These are phyloP conservation scores for Alviniconcha marisindica DNA, from an alignment of 1,140 invertebrate genomes.

Conservation along the genomic window DNA sequence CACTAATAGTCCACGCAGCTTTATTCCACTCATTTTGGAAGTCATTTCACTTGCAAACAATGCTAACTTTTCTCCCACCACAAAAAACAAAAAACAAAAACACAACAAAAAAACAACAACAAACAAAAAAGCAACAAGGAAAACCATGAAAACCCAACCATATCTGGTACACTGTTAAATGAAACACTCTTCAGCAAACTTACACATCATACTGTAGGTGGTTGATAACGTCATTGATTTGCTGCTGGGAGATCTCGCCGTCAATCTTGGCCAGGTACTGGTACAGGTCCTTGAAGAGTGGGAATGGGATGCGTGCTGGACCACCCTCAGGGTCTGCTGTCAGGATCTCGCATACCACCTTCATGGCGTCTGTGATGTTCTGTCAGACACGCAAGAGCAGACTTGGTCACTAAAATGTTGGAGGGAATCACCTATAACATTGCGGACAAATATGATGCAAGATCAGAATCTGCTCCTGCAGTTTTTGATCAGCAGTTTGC, in stretches of 20 bases:
- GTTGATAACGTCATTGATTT: constrained; percentile 71
- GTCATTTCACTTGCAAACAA: too few species aligned
- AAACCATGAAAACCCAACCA: neutral
- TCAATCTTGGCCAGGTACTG: constrained; percentile 84
- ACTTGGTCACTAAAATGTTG: too few species aligned
- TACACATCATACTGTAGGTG: constrained; percentile 75
- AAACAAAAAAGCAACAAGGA: neutral
- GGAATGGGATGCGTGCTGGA: constrained; percentile 83
- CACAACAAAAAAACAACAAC: too few species aligned
- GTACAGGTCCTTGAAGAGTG: constrained; percentile 83
- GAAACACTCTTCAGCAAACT: constrained; percentile 50
- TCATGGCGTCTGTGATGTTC: constrained; percentile 87
- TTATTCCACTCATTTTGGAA: too few species aligned
- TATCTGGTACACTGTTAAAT: neutral
- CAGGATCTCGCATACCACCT: constrained; percentile 86
- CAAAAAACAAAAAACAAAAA: too few species aligned
- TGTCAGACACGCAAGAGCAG: constrained; percentile 75
- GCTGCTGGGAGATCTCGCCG: constrained; percentile 76
- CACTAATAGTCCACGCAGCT: too few species aligned
- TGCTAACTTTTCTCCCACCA: too few species aligned
- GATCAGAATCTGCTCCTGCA: too few species aligned
- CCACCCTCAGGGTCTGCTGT: constrained; percentile 89
- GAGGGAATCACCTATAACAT: too few species aligned
- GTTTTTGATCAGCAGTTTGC: too few species aligned
- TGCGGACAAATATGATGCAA: too few species aligned